Evolutionary conservation across 2,888 invertebrate species (phyloP), one percentile per base, ranked within the genome.

Genomic region (Melangyna quadrimaculata): DNA sequence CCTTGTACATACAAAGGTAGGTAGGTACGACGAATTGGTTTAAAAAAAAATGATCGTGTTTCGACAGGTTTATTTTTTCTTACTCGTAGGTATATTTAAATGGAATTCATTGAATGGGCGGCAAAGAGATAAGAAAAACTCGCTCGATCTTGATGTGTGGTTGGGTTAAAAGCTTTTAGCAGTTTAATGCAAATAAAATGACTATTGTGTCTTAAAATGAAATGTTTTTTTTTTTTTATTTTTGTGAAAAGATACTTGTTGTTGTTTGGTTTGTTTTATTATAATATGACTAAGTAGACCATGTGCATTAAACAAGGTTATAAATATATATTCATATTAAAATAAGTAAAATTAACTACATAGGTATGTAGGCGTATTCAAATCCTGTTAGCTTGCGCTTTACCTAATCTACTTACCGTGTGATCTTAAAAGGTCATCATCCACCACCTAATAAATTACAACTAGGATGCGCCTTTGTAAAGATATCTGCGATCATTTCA

Each of bases 91-190:
- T 12, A 37, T 65, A 57, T 55, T 59, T 51, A 37, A 75, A 84
- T 79, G 75, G 75, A 72, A 72, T 77, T 67, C 67, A 75, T 22
- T 71, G 65, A 75, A 75, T 75, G 71, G 79, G 57, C 43, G 75
- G 35, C 10, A 19, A 24, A 55, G 32, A 70, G 75, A 84, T 84
- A 84, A 84, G 75, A 75, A 53, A n/a, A 84, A 67, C 71, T 53
- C 14, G 74, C 32, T 59, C 59, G 43, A 24, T 35, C 24, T 53
- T 53, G 37, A 24, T 51, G 48, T 67, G 67, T 67, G 67, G 35
- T 67, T 48, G 48, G n/a, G 57, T 48, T 84, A 69, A 84, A 84
- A 84, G 84, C 84, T 80, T 84, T 84, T 80, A 43, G 71, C 65
- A 65, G 63, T 70, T 45, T 19, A 59, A 71, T 80, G 75, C 57